Evolutionary conservation across 2,888 invertebrate genomes (phyloP), one percentile per base, ranked within the genome.

Genomic region (Calameuta filiformis): DNA sequence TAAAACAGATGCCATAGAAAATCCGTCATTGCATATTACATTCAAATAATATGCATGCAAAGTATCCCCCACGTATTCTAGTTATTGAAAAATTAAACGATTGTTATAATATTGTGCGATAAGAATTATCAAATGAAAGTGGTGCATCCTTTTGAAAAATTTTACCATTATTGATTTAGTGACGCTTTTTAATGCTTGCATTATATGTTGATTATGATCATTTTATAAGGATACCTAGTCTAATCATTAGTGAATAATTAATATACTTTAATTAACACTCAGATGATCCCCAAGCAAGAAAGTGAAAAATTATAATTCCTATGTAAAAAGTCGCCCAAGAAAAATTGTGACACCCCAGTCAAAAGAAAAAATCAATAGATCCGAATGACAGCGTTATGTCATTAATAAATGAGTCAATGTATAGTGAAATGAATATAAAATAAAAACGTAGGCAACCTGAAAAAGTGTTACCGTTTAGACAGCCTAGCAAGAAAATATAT

Each of bases 231-330:
- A 56, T 56, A 23, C 56, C 23, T 56, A 23, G 40, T 56, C 40
- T 56, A 56, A 56, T 56, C 23, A 23, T 56, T 56, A 56, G 56
- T 56, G 23, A 56, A 56, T 56, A 23, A 56, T 56, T 37, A 78
- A 83, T 84, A 85, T 85, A 85, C 85, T 83, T 79, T 76, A 76
- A 75, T 77, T 78, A 80, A 77, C 78, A 76, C 73, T 30, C 79
- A 78, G 74, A 15, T 73, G 79, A 69, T 23, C 34, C 68, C 69
- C 73, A 33, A 35, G 30, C 40, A 74, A 68, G 3, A 77, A 71
- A 74, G 35, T n/a, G 73, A 77, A 75, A 77, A 77, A n/a, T 73
- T 33, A 75, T 30, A 74, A 37, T 15, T n/a, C 33, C 23, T 35
- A 75, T 37, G 30, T 75, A 75, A 77, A n/a, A 68, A 30, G 69